Evolutionary conservation across 2,113 vertebrate species (phyloP), one percentile per base, ranked within the genome.

Genomic region (Passer montanus): DNA sequence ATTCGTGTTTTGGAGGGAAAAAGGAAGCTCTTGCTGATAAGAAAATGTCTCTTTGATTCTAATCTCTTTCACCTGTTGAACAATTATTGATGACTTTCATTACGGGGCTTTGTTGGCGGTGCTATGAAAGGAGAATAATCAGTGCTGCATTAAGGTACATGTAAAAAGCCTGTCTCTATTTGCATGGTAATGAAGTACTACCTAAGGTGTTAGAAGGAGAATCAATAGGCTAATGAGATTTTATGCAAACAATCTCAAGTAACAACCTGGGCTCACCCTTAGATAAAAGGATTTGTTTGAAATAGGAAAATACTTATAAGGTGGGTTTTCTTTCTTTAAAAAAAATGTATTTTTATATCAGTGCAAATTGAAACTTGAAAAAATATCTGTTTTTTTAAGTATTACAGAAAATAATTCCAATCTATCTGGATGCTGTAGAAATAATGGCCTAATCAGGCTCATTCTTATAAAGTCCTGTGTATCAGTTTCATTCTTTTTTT

Each of bases 171-270:
- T 83, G 83, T 87, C 69, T 94, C 76, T 93, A 94, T 95, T 97
- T 95, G 93, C 94, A 96, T 95, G 75, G 68, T 96, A 97, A 97
- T 96, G 95, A 97, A 95, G 69, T 84, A 67, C 75, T 93, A 95
- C 86, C 82, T 60, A 44, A 94, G 86, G 84, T 94, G 95, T 92
- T 95, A 74, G 90, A 89, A 96, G 75, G 44, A 77, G 94, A 93
- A 97, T 97, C 90, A 91, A 95, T 91, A 93, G 95, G 90, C 88
- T 97, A 97, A 97, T 97, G 95, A 96, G 94, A 95, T 95, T 97
- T 96, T 97, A 97, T 95, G 93, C 92, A 96, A 97, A 95, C 88
- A 70, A 82, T 95, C 93, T 93, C 72, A 64, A 92, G 86, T 24
- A 93, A 91, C 89, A 95, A 73, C 60, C 49, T 73, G 75, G 84